phyloP scores from a whole-genome alignment of 2,888 invertebrate species.

The Hemistola chrysoprasaria region DNA sequence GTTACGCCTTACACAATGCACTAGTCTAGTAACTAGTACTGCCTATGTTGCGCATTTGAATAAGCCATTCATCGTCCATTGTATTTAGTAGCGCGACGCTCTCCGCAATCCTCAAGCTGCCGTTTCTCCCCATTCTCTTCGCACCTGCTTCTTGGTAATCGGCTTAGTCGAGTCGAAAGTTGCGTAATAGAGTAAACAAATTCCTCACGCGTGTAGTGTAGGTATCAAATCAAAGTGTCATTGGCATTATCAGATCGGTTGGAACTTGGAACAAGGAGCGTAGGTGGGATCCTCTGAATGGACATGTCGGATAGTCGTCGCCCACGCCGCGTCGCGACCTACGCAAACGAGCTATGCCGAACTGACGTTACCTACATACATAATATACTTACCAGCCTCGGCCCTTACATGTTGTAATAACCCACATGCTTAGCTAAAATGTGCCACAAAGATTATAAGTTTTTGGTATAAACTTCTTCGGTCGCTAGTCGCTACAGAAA shows the following conservation, averaged over 20 bases:
- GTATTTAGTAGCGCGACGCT: slow-evolving; percentile 30
- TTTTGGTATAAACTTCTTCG: slow-evolving; percentile 4
- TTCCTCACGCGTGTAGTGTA: slow-evolving; percentile 37
- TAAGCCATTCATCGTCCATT: slow-evolving; percentile 34
- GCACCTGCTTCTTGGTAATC: slow-evolving; percentile 29
- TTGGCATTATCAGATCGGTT: slow-evolving; percentile 57
- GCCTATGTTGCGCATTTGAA: slow-evolving; percentile 42
- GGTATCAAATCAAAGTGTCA: slow-evolving; percentile 44
- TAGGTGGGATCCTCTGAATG: slow-evolving; percentile 69
- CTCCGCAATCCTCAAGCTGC: slow-evolving; percentile 17
- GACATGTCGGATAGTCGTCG: slow-evolving; percentile 52
- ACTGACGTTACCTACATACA: slow-evolving; percentile 35
- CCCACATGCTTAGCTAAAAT: slow-evolving; percentile 18
- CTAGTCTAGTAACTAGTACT: slow-evolving; percentile 43
- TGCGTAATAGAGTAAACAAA: slow-evolving; percentile 31
- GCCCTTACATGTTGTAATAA: slow-evolving; percentile 16
- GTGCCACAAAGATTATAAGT: slow-evolving; percentile 17
- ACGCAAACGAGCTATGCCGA: slow-evolving; percentile 5
- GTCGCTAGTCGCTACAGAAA: slow-evolving; percentile 35
- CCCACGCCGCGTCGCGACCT: slow-evolving; percentile 23
- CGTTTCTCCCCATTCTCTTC: slow-evolving; percentile 7
- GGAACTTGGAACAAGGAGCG: slow-evolving; percentile 50
- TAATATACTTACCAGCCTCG: slow-evolving; percentile 8
- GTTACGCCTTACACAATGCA: slow-evolving; percentile 48
- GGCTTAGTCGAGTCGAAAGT: slow-evolving; percentile 18